Conservation (phyloP, 2,113 vertebrate species). For the Bothrops jararaca region DNA sequence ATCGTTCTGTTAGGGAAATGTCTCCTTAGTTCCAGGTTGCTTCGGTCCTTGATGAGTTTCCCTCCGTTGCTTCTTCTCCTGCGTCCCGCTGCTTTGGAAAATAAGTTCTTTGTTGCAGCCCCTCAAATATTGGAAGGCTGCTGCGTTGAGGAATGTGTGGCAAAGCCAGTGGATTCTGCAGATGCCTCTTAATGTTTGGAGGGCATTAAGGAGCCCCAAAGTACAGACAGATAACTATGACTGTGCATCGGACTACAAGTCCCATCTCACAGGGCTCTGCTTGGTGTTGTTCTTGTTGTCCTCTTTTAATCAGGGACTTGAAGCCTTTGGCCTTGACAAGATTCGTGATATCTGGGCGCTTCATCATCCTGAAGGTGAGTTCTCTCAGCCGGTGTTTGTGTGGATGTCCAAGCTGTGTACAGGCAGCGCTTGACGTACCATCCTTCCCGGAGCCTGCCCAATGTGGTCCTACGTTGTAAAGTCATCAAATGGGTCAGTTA, state of each 20-base stretch:
- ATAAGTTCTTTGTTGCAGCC: too few relatives aligned
- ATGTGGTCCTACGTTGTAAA: too few relatives aligned
- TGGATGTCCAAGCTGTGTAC: background rate
- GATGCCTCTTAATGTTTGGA: background rate
- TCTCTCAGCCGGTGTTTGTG: background rate
- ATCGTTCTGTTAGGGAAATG: background rate
- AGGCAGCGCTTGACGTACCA: background rate
- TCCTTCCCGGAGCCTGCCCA: too few relatives aligned
- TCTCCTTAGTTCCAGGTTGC: background rate
- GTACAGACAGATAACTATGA: background rate
- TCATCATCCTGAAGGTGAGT: slow-evolving; percentile 69
- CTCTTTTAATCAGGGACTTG: slow-evolving; percentile 71
- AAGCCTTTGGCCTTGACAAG: slow-evolving; percentile 77
- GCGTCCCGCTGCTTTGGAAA: too few relatives aligned
- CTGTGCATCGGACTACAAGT: background rate
- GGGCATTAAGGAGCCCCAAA: background rate
- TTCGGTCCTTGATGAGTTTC: too few relatives aligned
- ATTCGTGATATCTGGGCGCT: slow-evolving; percentile 88
- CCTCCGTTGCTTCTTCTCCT: too few relatives aligned
- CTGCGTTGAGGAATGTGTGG: too few relatives aligned
- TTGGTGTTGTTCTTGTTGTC: background rate
- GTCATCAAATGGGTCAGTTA: too few relatives aligned
- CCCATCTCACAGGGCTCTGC: background rate
- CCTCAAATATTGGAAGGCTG: background rate
- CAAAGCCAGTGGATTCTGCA: background rate